Evolutionary conservation across 2,797 vertebrate genomes (phyloP), one percentile per base, ranked within the genome.

Genomic region (Catharus ustulatus): DNA sequence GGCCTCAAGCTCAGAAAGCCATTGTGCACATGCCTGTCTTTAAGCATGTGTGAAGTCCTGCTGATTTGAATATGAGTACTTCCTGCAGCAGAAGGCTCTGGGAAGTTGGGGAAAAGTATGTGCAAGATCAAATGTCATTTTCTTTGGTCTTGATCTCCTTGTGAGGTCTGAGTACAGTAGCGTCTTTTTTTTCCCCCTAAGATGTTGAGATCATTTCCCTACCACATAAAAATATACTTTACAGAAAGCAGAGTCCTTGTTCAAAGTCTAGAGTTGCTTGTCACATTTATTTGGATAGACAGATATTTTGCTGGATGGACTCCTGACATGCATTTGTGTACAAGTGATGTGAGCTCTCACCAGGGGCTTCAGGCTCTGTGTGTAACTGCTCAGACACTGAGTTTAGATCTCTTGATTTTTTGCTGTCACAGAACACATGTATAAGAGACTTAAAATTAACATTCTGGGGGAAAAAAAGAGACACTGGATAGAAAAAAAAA

Each of bases 61-160:
- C 57, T 87, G 63, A 79, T 93, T 63, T 91, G 51, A 86, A 43
- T 90, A 32, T 5, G 52, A 90, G 52, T 46, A 32, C 23, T 89
- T 91, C 77, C 77, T 79, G 18, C 20, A 84, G 67, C 30, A 87
- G 63, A 82, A 87, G 63, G 55, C 63, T 67, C 73, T 42, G 52
- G 15, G n/a, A 90, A 78, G 38, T 58, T 64, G 63, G 29, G 13
- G 26, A 75, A 81, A 84, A 67, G 6, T 69, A 72, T 43, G 29
- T 71, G 8, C 9, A 38, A 85, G 49, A 85, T 74, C 52, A 74
- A 59, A 69, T 34, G 13, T 46, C 16, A 0, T 61, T 21, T 24
- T 74, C 64, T 89, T 69, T 63, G 23, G 12, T 63, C 51, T 79
- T 61, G 29, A 84, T 66, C 36, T 89, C 62, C 30, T 81, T 32